phyloP scores from a whole-genome alignment of 2,888 invertebrate species.

The Chymomyza procnemis region DNA sequence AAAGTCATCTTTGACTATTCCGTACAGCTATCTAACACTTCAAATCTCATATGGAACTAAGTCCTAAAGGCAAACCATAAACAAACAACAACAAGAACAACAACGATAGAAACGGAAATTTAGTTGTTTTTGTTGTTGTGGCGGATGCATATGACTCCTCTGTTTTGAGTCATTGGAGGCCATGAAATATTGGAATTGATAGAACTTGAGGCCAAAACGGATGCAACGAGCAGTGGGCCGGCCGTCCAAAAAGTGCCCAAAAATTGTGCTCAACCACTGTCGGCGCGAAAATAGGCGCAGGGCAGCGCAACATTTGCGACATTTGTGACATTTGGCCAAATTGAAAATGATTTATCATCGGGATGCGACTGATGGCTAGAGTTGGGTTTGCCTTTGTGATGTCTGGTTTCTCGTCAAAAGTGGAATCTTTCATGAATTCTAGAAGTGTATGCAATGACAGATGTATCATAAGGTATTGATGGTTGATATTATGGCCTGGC shows the following conservation, averaged over 20 bases:
- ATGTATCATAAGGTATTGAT: neutral
- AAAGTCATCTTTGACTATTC: neutral
- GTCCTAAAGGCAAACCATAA: neutral
- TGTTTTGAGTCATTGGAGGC: neutral
- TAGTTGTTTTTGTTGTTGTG: neutral
- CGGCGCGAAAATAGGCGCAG: neutral
- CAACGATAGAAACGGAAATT: neutral
- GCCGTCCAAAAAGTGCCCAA: neutral
- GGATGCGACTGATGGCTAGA: neutral
- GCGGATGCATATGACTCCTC: neutral
- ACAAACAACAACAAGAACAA: neutral
- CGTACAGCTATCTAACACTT: neutral
- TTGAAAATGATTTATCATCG: constrained; percentile 68
- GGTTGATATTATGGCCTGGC: neutral
- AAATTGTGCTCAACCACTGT: neutral
- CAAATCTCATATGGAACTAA: neutral
- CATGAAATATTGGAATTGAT: neutral
- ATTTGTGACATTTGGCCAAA: constrained; percentile 70
- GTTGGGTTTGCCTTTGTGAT: neutral
- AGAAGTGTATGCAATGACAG: neutral
- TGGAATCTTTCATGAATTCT: neutral
- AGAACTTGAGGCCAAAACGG: neutral
- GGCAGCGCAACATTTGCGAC: constrained; percentile 25
- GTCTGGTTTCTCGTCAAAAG: constrained; percentile 1
- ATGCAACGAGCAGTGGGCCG: neutral